These are phyloP conservation scores for Lerista edwardsae DNA, from an alignment of 2,797 vertebrate genomes.

Conservation along the genomic window DNA sequence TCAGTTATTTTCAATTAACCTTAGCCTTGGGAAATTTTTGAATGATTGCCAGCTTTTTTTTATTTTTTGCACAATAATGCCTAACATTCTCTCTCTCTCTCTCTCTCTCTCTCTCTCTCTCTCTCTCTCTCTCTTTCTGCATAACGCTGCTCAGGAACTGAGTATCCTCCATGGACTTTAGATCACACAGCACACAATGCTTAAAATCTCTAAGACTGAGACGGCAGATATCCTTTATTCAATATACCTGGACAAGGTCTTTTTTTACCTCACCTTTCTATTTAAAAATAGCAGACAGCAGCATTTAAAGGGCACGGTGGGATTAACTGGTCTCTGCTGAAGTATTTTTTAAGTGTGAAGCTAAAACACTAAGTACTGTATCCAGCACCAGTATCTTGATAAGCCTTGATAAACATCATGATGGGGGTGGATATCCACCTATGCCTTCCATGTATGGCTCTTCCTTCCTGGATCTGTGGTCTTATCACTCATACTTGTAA, in stretches of 20 bases:
- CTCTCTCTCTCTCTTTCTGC: neutral
- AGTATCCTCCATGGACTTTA: conserved; percentile 6
- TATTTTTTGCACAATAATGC: neutral
- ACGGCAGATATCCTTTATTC: neutral
- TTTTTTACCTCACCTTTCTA: neutral
- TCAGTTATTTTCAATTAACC: conserved; percentile 16
- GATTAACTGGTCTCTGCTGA: conserved; percentile 1
- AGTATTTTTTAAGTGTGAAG: neutral
- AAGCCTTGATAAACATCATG: neutral
- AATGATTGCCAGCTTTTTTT: conserved; percentile 1
- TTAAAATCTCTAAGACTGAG: neutral
- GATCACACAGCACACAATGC: neutral
- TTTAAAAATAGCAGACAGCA: conserved; percentile 14
- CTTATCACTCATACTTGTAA: neutral
- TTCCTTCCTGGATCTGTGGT: neutral
- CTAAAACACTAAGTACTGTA: neutral
- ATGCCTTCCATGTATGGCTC: neutral
- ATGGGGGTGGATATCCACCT: neutral
- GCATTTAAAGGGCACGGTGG: neutral
- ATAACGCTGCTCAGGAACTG: neutral
- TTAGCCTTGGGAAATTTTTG: conserved; percentile 12
- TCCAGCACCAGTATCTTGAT: no score
- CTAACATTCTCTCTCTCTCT: neutral
- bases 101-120: neutral
- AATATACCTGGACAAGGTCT: neutral